A percentile compares a stretch with the other conserved stretches of the same genome.
These are phyloP conservation scores for Dasysyrphus albostriatus DNA, from an alignment of 2,888 invertebrate genomes.

Conservation along the genomic window DNA sequence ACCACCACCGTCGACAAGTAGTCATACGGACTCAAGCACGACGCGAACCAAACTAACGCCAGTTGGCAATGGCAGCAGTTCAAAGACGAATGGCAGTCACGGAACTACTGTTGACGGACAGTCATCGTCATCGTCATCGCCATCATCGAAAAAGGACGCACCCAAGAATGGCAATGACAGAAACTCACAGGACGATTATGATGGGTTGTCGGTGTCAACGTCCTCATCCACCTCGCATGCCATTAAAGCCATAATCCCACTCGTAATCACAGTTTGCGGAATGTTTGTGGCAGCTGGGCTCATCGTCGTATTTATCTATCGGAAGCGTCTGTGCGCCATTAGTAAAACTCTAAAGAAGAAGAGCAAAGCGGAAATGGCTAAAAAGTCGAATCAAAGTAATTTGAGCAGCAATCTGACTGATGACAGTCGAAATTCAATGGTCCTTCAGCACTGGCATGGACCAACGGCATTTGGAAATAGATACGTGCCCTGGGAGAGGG, in stretches of 20 bases:
- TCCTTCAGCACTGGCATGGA: slow-evolving; percentile 92
- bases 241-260: slow-evolving; percentile 88
- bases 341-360: slow-evolving; percentile 85
- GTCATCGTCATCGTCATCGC: not conserved
- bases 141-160: slow-evolving; percentile 28
- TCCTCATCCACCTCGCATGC: slow-evolving; percentile 84
- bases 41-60: slow-evolving; percentile 81
- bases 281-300: slow-evolving; percentile 88
- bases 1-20: slow-evolving; percentile 65
- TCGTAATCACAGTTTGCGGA: slow-evolving; percentile 88
- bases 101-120: slow-evolving; percentile 50
- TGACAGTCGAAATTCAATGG: slow-evolving; percentile 84
- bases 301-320: slow-evolving; percentile 87
- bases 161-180: slow-evolving; percentile 47
- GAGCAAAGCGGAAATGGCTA: slow-evolving; percentile 90
- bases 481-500: slow-evolving; percentile 92
- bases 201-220: slow-evolving; percentile 41
- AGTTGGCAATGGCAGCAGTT: slow-evolving; percentile 72
- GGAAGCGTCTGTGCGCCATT: slow-evolving; percentile 88
- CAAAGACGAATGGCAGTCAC: slow-evolving; percentile 59
- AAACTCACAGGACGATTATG: slow-evolving; percentile 50
- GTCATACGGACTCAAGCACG: slow-evolving; percentile 76
- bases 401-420: slow-evolving; percentile 81
- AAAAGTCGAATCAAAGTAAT: slow-evolving; percentile 83
- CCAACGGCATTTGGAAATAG: slow-evolving; percentile 92